Evolutionary conservation across 2,797 vertebrate species (phyloP), one percentile per base, ranked within the genome.

Genomic region (Leptatherina wallacei): DNA sequence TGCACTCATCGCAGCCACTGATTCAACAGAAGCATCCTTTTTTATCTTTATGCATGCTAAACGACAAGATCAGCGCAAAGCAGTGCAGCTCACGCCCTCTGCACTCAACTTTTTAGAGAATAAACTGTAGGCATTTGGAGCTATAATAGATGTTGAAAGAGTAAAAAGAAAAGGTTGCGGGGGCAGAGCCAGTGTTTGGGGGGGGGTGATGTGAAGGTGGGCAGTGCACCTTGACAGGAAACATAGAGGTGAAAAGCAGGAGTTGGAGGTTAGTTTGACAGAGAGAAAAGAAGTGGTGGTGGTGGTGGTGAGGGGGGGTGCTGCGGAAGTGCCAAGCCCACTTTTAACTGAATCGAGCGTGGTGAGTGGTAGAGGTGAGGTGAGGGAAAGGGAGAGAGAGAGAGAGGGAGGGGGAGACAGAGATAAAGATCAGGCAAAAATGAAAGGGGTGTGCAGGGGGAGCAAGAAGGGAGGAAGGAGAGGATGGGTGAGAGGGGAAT

Each of bases 401-500:
- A 85, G 58, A 89, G 90, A 89, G 22, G 38, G 24, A 47, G 16
- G 71, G 61, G n/a, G 69, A 73, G 79, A 30, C 64, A 85, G 56
- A 89, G 91, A 89, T 91, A 86, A 65, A 89, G 85, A 91, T 89
- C 85, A 80, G 87, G 85, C 63, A 63, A 82, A 76, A 77, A 84
- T 77, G 80, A 85, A 89, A 82, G 82, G 76, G 81, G 80, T 76
- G 77, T 83, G 77, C 77, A 90, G 72, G 73, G 42, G 85, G 81
- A 85, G 85, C 73, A 78, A 91, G 92, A 90, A 88, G 94, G 94
- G 69, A 82, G 71, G 78, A 77, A 72, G 83, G 89, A 91, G 92
- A 93, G 94, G 68, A 58, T 75, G 95, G 94, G 92, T 88, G 94
- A 93, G 95, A 94, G 86, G 89, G 75, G 93, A 87, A 88, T 89